Evolutionary conservation across 2,113 vertebrate genomes (phyloP), one percentile per base, ranked within the genome.

Genomic region (Bagarius yarrelli): DNA sequence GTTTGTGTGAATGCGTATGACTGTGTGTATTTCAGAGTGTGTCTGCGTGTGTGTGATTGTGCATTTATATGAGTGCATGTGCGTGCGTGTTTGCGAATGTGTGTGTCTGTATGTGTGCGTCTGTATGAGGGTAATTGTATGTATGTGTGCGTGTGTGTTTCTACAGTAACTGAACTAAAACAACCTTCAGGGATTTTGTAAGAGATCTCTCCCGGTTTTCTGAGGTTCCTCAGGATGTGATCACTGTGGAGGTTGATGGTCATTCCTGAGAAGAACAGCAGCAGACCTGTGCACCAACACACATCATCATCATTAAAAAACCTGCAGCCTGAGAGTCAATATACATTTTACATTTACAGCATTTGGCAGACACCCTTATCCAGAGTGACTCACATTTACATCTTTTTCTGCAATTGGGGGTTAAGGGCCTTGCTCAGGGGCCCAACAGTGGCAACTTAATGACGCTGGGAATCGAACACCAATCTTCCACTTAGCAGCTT

Each of bases 221-320:
- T 93, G 81, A 99, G 92, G 82, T 86, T 90, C 15, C 93, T 93
- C 80, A 99, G 88, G 81, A 96, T 85, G 27, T 91, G 71, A 78
- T 99, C 97, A 11, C 97, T 98, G 83, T 99, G 96, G 87, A 98
- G 91, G 89, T 98, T 99, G 87, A 99, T 93, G 81, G 86, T 91
- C 94, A 98, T 94, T 57, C 97, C 96, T 47, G 92, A 64, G 32
- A 92, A 56, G 87, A 97, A 98, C 66, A 98, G 52, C 18, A 93
- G n/a, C 23, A 94, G 2, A 80, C 97, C 96, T 98, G 78, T 77
- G 77, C 85, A 85, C 57, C 80, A 77, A 85, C 61, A 83, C n/a
- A 8, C 2, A 47, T 14, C 16, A 21, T 75, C 15, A 32, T 36
- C 25, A 77, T n/a, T n/a, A n/a, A n/a, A n/a, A n/a, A n/a, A n/a